Evolutionary conservation across 2,113 vertebrate genomes (phyloP).

Genomic region (Lepus americanus): DNA sequence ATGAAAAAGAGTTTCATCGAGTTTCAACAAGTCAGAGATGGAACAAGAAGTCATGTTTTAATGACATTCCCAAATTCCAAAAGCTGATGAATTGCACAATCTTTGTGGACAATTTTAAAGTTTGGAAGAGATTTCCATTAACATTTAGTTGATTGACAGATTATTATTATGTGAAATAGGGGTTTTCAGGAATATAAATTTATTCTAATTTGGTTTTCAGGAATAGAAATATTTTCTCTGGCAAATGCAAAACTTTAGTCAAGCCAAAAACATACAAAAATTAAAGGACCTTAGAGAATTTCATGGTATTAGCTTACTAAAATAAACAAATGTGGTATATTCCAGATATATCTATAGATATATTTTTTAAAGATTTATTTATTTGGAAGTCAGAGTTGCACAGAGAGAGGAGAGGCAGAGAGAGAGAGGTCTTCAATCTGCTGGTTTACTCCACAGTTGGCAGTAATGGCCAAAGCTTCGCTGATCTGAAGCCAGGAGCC

Average conservation of each 20-base stretch:
- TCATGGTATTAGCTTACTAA: background rate
- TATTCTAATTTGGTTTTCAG: background rate
- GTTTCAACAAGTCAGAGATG: background rate
- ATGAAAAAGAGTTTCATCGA: background rate
- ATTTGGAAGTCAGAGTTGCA: too few relatives aligned
- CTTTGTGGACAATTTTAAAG: background rate
- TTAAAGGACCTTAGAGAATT: slow-evolving; percentile 27
- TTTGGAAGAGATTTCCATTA: slow-evolving; percentile 16
- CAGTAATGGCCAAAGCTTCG: too few relatives aligned
- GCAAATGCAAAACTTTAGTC: background rate
- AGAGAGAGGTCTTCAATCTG: too few relatives aligned
- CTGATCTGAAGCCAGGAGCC: too few relatives aligned
- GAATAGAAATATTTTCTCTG: background rate
- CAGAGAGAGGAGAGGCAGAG: too few relatives aligned
- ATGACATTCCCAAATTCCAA: background rate
- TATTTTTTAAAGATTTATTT: too few relatives aligned
- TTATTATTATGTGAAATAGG: background rate
- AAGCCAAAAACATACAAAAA: background rate
- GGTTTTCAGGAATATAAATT: background rate
- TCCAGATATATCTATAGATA: background rate
- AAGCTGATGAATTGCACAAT: background rate
- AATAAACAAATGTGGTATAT: background rate
- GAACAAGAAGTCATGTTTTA: background rate
- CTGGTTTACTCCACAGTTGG: too few relatives aligned
- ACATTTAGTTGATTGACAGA: background rate